Evolutionary conservation across 2,113 vertebrate genomes (phyloP), one percentile per base, ranked within the genome.

Genomic region (Tichodroma muraria): DNA sequence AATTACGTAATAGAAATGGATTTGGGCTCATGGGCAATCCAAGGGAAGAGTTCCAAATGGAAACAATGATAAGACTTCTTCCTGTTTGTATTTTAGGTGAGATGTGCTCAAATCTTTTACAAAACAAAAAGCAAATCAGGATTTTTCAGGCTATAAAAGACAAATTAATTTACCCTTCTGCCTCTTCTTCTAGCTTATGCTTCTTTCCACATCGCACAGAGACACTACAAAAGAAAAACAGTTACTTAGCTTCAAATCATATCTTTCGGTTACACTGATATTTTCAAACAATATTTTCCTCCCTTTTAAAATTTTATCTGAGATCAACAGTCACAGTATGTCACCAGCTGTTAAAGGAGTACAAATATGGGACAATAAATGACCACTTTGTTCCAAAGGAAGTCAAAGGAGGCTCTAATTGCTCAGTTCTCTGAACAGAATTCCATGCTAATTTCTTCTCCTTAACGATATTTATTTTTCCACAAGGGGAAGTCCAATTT

Each of bases 161-260:
- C 81, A 85, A 93, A 84, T 27, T 56, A 92, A 96, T 98, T 98
- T 97, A 98, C 98, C 97, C 97, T 63, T 98, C 97, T 2, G 96
- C 94, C 50, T 97, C 97, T 28, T 95, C 96, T 93, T 98, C 97
- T 63, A 97, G 91, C 61, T 97, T 97, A 96, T 98, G 98, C 91
- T 98, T 98, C 95, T 94, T 98, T 95, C 96, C 96, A 93, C 91
- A 93, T 71, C 76, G 91, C 76, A 84, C 42, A 37, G 96, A 82
- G 71, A 83, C 65, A 53, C 98, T 98, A 94, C 19, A 61, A 92
- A 90, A 85, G 47, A 87, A 94, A 86, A 81, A 27, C 31, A 27
- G 37, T 68, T 80, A 83, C 60, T 73, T 79, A 70, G 19, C 54
- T 75, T 66, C 40, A 44, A 27, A 40, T 17, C 4, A 0, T 25